phyloP scores from a whole-genome alignment of 2,888 invertebrate genomes.

The Heterodera filipjevi region DNA sequence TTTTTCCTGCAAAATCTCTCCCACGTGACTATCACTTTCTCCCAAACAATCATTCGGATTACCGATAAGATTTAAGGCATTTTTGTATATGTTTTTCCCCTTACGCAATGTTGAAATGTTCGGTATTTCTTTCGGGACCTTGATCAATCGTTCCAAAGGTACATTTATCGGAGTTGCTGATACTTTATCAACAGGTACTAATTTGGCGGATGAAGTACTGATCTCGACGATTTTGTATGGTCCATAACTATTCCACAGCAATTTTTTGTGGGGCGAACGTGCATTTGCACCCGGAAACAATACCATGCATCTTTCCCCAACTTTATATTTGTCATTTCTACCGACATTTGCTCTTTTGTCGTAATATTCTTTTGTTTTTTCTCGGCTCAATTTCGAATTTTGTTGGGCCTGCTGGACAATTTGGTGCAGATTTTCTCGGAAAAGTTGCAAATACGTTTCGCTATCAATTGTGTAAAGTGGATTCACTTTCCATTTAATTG shows the following conservation, averaged over 20 bases:
- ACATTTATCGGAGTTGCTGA: no score
- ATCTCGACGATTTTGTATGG: conserved; percentile 26
- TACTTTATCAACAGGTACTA: no score
- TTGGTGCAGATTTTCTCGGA: conserved; percentile 16
- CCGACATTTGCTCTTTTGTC: conserved; percentile 4
- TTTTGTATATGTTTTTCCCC: no score
- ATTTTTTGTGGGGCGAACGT: conserved; percentile 19
- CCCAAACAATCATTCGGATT: no score
- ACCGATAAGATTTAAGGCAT: no score
- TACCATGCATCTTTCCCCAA: conserved; percentile 24
- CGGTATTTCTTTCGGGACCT: no score
- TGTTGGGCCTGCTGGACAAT: background rate
- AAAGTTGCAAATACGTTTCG: conserved; percentile 21
- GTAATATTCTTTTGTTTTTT: conserved; percentile 21
- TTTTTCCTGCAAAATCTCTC: no score
- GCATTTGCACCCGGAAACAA: conserved; percentile 3
- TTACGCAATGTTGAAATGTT: no score
- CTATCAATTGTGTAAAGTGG: conserved; percentile 22
- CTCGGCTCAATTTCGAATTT: no score
- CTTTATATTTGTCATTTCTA: background rate
- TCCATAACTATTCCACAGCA: conserved; percentile 15
- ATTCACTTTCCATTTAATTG: background rate
- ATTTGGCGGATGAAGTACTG: no score
- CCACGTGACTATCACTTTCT: no score
- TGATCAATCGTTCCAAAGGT: no score